Evolutionary conservation across 2,888 invertebrate species (phyloP), one percentile per base, ranked within the genome.

Genomic region (Oxytorus armatus): DNA sequence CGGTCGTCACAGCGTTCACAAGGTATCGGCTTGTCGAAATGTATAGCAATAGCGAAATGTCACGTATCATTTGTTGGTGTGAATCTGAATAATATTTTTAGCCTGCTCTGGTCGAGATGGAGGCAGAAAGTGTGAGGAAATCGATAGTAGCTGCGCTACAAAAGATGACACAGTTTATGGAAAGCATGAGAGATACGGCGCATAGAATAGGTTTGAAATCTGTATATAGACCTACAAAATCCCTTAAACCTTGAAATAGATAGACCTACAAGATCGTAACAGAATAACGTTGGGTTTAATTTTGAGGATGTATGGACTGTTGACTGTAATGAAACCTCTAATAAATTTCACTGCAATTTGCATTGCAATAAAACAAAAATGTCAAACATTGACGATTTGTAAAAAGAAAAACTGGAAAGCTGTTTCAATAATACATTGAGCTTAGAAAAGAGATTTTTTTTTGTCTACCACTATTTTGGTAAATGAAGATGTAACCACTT

Each of bases 101-200:
- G 93, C 93, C 93, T 77, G 91, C 93, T 1, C 87, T 94, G 77
- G 89, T 94, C 53, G 94, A 94, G 85, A 92, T 92, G 3, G 94
- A 94, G 86, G 93, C 94, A n/a, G 93, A 93, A 82, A 92, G 92
- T 83, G 91, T 94, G n/a, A 89, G 93, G 39, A 90, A 92, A 18
- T 92, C 93, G 3, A 92, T 94, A 5, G 88, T 92, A 5, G 91
- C 90, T 80, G 93, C 93, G 10, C 89, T 93, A n/a, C 92, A 92
- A 65, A 92, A 93, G 76, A 92, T 94, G 87, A 92, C 92, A 29
- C 92, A 92, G 61, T 93, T 94, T 83, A 93, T 93, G 85, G 93
- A 93, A 84, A 93, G 93, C 83, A 92, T 94, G 86, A 92, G 92
- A 74, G 93, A 93, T 82, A 92, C 93, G 2, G 92, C 93, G 10